phyloP scores from a whole-genome alignment of 1,140 invertebrate species.

The Ceratina calcarata region DNA sequence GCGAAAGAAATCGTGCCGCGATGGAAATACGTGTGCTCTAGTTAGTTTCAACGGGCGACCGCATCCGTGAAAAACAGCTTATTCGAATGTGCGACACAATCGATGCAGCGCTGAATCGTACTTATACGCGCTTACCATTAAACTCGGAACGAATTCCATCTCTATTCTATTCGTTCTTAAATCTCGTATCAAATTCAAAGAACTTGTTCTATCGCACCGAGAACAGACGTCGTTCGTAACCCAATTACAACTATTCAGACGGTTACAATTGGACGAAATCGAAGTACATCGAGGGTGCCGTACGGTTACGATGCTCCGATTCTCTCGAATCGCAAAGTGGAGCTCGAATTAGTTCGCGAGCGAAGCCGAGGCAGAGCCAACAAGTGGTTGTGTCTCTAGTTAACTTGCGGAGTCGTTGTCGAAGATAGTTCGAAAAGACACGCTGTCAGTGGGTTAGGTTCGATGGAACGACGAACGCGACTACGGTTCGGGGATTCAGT shows the following conservation, averaged over 20 bases:
- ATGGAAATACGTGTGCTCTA: constrained; percentile 1
- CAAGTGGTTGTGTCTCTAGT: constrained; percentile 66
- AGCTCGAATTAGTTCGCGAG: constrained; percentile 54
- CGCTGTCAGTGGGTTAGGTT: constrained; percentile 44
- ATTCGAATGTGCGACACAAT: constrained; percentile 28
- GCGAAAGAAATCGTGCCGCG: constrained; percentile 4
- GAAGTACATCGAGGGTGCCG: no score
- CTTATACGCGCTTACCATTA: not conserved
- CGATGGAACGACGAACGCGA: constrained; percentile 34
- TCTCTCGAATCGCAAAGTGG: constrained; percentile 18
- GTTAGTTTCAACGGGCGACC: constrained; percentile 4
- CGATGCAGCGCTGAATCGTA: not conserved
- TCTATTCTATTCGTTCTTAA: not conserved
- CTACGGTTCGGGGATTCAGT: constrained; percentile 20
- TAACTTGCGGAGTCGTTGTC: constrained; percentile 60
- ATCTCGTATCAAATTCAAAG: no score
- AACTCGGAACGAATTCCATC: not conserved
- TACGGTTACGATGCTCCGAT: no score
- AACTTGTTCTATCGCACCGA: no score
- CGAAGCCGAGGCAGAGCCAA: constrained; percentile 52
- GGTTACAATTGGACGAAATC: no score
- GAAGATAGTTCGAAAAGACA: constrained; percentile 63
- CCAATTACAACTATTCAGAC: not conserved
- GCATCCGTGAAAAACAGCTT: constrained; percentile 12
- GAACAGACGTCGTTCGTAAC: not conserved